Evolutionary conservation across 2,888 invertebrate species (phyloP).

Genomic region (Drosophila aldrichi): DNA sequence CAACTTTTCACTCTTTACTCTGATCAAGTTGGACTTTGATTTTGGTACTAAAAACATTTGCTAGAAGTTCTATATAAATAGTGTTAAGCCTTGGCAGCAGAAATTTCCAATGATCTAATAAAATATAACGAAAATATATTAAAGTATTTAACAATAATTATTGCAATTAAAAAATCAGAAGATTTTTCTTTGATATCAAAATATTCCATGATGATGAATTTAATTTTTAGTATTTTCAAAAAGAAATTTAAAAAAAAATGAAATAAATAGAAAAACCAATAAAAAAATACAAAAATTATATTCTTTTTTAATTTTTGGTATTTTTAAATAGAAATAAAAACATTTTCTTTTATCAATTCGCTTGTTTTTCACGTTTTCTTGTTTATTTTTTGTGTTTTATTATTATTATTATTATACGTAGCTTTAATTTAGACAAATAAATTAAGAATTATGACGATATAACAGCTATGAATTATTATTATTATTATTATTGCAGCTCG

Average conservation of each 20-base stretch:
- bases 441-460: constrained; percentile 77
- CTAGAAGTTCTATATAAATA: not conserved
- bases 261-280: no score
- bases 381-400: constrained; percentile 1
- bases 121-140: not conserved
- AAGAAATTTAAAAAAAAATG: no score
- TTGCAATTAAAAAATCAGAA: no score
- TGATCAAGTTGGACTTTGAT: not conserved
- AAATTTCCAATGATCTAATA: not conserved
- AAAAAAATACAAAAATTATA: no score
- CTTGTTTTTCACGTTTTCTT: constrained; percentile 5
- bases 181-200: no score
- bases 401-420: constrained; percentile 70
- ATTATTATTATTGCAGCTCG: constrained; percentile 66
- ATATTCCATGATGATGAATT: no score
- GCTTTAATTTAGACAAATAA: constrained; percentile 78
- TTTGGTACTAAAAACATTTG: constrained; percentile 4
- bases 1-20: constrained; percentile 18
- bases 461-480: constrained; percentile 75
- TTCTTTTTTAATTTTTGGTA: no score
- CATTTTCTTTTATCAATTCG: not conserved
- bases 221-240: no score
- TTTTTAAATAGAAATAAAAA: not conserved
- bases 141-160: no score
- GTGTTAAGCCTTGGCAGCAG: not conserved